Base-by-base conservation (phyloP, 2,797 vertebrate genomes). In the Spinus olivaceus region DNA sequence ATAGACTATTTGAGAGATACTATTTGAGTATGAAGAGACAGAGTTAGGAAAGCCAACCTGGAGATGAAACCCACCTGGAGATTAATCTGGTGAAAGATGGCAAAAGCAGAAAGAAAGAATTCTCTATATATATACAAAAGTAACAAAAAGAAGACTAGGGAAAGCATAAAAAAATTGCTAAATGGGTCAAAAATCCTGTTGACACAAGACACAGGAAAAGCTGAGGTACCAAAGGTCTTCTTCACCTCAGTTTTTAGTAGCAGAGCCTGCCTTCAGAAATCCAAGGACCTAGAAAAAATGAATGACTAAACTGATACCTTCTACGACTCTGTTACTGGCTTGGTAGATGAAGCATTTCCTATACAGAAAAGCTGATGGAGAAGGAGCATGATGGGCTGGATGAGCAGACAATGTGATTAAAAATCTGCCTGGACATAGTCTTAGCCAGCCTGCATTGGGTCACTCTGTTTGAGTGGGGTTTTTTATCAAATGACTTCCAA, bases 191-290 rank as follows among this genome's bases (percentile, higher is more conserved):
- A 28, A 63, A 12, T 15, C 5, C 21, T n/a, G 8, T 7, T 42
- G 63, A 49, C 27, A 3, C 0, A 0, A 11, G 28, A 33, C 12
- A 18, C 0, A 15, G 14, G 27, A 82, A 69, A 57, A 64, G 17
- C 8, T 44, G n/a, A 56, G 1, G 7, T n/a, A 76, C 8, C 24
- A 76, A 63, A 21, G 6, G 8, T 14, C 23, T 37, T 56, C 16
- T 8, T 54, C 14, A n/a, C 9, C 27, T 76, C n/a, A 10, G 2
- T 37, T 63, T 81, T 88, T 10, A 50, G 16, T 13, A 69, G 32
- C 11, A 81, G 63, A 41, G 49, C 6, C 11, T 49, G 5, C 27
- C 49, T 42, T 42, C n/a, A 82, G 37, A 57, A 76, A 63, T 76
- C 9, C 64, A 63, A 33, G 17, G 14, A 63, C 9, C 4, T 19